These are phyloP conservation scores for Ameiurus melas DNA, from an alignment of 2,113 vertebrate species.

Conservation along the genomic window DNA sequence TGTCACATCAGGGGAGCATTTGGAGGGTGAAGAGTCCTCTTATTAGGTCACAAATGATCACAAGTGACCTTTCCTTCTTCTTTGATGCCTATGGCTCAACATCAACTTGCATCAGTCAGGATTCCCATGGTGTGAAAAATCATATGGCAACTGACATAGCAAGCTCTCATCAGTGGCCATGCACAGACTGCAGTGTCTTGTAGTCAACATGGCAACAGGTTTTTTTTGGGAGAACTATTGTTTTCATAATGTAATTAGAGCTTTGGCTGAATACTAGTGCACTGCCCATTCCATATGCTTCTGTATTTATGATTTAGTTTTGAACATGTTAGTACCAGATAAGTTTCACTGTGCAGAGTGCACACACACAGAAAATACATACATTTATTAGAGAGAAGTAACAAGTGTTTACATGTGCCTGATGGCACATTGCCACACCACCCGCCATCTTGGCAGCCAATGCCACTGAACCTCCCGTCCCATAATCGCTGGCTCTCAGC, in stretches of 20 bases:
- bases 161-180: slow-evolving; percentile 48
- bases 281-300: slow-evolving; percentile 2
- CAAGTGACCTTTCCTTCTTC: slow-evolving; percentile 59
- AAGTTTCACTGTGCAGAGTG: background rate
- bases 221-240: slow-evolving; percentile 5
- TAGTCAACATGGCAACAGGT: slow-evolving; percentile 30
- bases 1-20: slow-evolving; percentile 58
- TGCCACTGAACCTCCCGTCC: slow-evolving; percentile 56
- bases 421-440: slow-evolving; percentile 68
- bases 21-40: slow-evolving; percentile 52
- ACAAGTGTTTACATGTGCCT: slow-evolving; percentile 77
- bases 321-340: background rate
- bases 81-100: slow-evolving; percentile 57
- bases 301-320: slow-evolving; percentile 5
- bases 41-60: slow-evolving; percentile 59
- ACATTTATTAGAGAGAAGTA: slow-evolving; percentile 56
- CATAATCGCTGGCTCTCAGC: slow-evolving; percentile 66
- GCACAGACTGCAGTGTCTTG: slow-evolving; percentile 29
- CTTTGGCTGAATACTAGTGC: background rate
- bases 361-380: slow-evolving; percentile 3
- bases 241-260: slow-evolving; percentile 23
- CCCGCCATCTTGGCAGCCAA: slow-evolving; percentile 70
- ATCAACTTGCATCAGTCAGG: slow-evolving; percentile 60
- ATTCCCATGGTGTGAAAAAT: slow-evolving; percentile 57
- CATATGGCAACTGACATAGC: slow-evolving; percentile 56